Evolutionary conservation across 1,140 invertebrate species (phyloP).

Genomic region (Eufriesea mexicana): DNA sequence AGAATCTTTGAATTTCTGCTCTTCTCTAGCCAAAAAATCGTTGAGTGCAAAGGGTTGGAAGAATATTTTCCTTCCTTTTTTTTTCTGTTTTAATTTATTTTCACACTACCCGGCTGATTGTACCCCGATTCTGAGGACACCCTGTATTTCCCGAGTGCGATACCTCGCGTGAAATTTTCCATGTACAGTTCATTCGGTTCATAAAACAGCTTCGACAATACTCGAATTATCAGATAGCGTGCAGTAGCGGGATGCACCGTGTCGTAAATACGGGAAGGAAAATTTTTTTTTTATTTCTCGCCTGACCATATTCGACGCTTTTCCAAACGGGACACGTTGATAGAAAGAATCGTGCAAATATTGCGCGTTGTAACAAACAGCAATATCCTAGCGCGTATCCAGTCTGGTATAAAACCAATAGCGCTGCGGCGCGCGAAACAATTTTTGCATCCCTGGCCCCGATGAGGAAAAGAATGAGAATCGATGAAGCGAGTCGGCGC

Average conservation of each 20-base stretch:
- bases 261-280: background rate
- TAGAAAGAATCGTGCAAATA: conserved; percentile 31
- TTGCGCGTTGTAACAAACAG: conserved; percentile 6
- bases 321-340: background rate
- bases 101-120: too few species aligned
- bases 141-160: background rate
- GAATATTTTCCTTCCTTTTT: too few species aligned
- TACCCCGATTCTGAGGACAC: too few species aligned
- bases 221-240: background rate
- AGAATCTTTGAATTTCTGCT: too few species aligned
- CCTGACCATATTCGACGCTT: background rate
- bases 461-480: background rate
- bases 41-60: too few species aligned
- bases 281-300: background rate
- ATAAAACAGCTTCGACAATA: background rate
- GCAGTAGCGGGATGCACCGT: background rate
- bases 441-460: background rate
- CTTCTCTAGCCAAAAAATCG: too few species aligned
- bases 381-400: background rate
- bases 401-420: conserved; percentile 7
- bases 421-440: background rate
- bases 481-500: too few species aligned
- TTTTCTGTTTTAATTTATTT: too few species aligned
- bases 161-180: background rate
- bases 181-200: background rate